These are phyloP conservation scores for Notothenia rossii DNA, from an alignment of 2,113 vertebrate species.

Conservation along the genomic window DNA sequence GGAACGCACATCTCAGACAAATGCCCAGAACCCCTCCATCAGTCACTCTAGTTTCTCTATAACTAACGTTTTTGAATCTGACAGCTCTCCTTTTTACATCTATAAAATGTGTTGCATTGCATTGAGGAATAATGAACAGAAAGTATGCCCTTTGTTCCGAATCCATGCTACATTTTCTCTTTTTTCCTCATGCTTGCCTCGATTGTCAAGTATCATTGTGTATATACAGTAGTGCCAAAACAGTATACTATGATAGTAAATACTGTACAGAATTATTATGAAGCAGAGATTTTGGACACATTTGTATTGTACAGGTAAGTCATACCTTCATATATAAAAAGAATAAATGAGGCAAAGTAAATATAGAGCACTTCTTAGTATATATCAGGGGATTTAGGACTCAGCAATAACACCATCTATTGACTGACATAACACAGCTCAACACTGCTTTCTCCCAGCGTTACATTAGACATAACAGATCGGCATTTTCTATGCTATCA, in stretches of 20 bases:
- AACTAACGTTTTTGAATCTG: too few relatives aligned
- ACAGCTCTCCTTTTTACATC: too few relatives aligned
- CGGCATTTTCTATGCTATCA: not conserved
- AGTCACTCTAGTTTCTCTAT: not conserved
- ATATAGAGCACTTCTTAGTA: not conserved
- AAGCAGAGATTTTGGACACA: not conserved
- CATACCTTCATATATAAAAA: too few relatives aligned
- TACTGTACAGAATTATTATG: not conserved
- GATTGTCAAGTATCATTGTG: not conserved
- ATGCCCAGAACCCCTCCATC: not conserved
- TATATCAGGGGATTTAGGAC: not conserved
- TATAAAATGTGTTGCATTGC: too few relatives aligned
- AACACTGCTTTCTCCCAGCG: not conserved
- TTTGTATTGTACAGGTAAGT: not conserved
- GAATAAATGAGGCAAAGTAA: not conserved
- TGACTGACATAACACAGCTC: not conserved
- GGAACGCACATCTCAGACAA: not conserved
- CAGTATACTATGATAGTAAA: not conserved
- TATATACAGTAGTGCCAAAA: not conserved
- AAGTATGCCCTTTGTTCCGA: too few relatives aligned
- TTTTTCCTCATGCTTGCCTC: too few relatives aligned
- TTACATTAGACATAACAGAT: not conserved
- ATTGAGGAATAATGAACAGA: too few relatives aligned
- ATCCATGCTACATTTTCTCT: too few relatives aligned
- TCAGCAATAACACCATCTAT: not conserved